Evolutionary conservation across 2,888 invertebrate genomes (phyloP).

Genomic region (Stomorhina lunata): DNA sequence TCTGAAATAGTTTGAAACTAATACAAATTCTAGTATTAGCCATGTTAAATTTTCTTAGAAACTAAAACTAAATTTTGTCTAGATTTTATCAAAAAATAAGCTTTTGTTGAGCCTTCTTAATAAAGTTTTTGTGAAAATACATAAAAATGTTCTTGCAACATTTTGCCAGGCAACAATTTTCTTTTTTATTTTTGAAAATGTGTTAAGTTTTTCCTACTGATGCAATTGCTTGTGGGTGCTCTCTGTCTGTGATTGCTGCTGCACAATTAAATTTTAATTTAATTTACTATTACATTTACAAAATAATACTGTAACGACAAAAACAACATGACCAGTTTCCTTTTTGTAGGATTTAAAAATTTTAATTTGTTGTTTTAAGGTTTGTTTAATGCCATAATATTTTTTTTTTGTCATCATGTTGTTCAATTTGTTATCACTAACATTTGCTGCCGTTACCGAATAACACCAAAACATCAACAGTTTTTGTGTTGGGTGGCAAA

Average conservation of each 20-base stretch:
- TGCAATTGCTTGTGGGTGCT: neutral
- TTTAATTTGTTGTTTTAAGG: slow-evolving; percentile 11
- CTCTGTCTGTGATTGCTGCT: neutral
- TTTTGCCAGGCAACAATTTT: slow-evolving; percentile 42
- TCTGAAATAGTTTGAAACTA: neutral
- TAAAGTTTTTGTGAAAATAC: neutral
- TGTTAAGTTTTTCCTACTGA: neutral
- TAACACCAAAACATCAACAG: neutral
- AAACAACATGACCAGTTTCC: neutral
- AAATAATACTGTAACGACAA: neutral
- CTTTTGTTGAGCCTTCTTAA: no score
- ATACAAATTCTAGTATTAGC: no score
- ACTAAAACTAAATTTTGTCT: no score
- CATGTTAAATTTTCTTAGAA: no score
- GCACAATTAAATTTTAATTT: slow-evolving; percentile 47
- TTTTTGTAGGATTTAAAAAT: neutral
- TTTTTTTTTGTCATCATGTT: neutral
- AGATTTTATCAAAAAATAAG: no score
- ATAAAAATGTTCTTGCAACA: slow-evolving; percentile 18
- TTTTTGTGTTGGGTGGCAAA: no score
- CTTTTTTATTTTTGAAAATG: no score
- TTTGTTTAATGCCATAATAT: neutral
- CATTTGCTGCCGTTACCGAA: neutral
- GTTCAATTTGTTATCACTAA: neutral
- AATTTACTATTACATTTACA: neutral